Evolutionary conservation across 2,797 vertebrate species (phyloP), one percentile per base, ranked within the genome.

Genomic region (Phalloptychus januarius): DNA sequence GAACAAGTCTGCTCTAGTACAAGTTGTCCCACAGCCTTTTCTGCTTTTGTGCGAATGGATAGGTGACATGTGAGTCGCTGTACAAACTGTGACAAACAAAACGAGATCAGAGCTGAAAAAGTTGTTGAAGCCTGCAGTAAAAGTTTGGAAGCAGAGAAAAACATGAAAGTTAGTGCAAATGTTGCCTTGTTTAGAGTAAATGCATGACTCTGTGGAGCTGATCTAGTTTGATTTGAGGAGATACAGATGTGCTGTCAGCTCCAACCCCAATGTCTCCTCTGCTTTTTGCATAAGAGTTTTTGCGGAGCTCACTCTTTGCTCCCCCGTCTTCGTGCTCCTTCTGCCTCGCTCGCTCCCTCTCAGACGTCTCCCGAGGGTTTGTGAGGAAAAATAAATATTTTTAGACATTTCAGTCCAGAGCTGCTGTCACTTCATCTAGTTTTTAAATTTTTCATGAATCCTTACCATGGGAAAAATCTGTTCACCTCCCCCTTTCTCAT

Each of bases 351-450:
- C 74, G 77, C 48, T 0, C 79, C 82, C 84, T 87, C 89, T 89
- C 91, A 92, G 91, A 87, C 83, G 91, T 94, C 94, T 94, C 94
- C 92, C 84, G 93, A 93, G 94, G 92, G 89, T 93, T 94, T 87
- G 82, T 89, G 79, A 90, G 94, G 93, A 85, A 94, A 94, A 94
- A 94, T 92, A 90, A 87, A 93, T 95, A 95, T 95, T 95, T 96
- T 95, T 96, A 95, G 95, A 94, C 77, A 87, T 91, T 85, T 81
- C 80, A 74, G 86, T 93, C 86, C 86, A 89, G 84, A 89, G 85
- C 88, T 90, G 93, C 93, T 94, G 92, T 95, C 93, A 93, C 87
- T 88, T 90, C 74, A 84, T 45, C 82, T 84, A 75, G 83, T 89
- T 88, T 90, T 89, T 89, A 82, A 54, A 87, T 89, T 92, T 93